Percentiles rank a stretch among this genome's conserved stretches.
These are phyloP conservation scores for Oreochromis spilurus DNA, from an alignment of 2,113 vertebrate genomes.

Conservation along the genomic window DNA sequence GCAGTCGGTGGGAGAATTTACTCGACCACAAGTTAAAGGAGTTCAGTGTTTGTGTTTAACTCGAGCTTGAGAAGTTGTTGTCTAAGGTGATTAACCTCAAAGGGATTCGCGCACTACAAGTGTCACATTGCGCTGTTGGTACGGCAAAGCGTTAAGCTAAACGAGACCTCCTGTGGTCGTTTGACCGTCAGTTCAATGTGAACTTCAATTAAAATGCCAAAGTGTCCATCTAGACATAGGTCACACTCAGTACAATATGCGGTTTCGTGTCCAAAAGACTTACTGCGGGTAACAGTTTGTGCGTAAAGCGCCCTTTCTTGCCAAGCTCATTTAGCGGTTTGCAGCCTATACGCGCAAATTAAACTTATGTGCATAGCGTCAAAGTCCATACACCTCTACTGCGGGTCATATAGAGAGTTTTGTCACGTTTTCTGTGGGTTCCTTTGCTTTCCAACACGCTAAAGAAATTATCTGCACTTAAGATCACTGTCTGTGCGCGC, in stretches of 20 bases:
- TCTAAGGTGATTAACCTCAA: conserved; percentile 61
- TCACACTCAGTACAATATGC: not conserved
- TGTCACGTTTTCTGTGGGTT: not conserved
- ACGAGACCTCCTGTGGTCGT: not conserved
- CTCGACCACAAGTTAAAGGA: not conserved
- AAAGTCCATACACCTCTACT: not conserved
- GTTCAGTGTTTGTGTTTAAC: conserved; percentile 24
- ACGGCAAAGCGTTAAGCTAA: not conserved
- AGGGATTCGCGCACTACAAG: not conserved
- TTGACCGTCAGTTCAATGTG: not conserved
- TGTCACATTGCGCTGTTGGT: not conserved
- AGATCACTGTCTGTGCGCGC: not conserved
- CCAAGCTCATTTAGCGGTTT: not conserved
- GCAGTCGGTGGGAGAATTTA: not conserved
- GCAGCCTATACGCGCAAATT: not conserved
- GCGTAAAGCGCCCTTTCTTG: not conserved
- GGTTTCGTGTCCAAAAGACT: not conserved
- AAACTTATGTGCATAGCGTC: not conserved
- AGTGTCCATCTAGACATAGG: too few relatives aligned
- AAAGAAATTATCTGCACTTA: not conserved
- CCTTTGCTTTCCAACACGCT: not conserved
- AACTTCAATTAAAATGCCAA: not conserved
- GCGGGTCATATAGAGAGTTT: not conserved
- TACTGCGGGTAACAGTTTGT: not conserved
- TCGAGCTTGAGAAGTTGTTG: conserved; percentile 49